Percentiles rank a stretch among this genome's conserved stretches.
Evolutionary conservation across 2,888 invertebrate species (phyloP).

Genomic region (Entomobrya proxima): DNA sequence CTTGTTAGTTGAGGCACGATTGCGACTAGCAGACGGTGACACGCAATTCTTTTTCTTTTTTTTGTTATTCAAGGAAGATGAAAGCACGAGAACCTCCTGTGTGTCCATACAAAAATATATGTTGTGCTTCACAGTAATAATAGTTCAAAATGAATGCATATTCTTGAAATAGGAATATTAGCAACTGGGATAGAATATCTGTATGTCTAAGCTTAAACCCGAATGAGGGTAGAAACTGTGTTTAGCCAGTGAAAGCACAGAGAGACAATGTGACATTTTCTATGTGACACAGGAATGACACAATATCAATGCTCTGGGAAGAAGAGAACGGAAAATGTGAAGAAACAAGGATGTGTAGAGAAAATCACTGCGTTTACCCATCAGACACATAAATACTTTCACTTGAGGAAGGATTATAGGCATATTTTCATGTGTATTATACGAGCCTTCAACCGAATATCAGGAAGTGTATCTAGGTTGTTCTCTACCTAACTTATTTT

Average conservation of each 20-base stretch:
- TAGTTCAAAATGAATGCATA: slow-evolving; percentile 2
- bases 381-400: slow-evolving; percentile 19
- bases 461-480: neutral
- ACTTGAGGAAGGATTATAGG: slow-evolving; percentile 12
- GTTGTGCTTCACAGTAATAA: neutral
- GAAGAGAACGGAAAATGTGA: slow-evolving; percentile 30
- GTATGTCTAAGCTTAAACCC: too few relatives aligned
- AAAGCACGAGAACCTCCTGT: neutral
- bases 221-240: too few relatives aligned
- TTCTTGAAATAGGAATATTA: too few relatives aligned
- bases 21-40: too few relatives aligned
- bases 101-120: neutral
- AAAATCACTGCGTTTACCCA: slow-evolving; percentile 47
- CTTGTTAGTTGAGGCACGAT: too few relatives aligned
- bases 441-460: neutral
- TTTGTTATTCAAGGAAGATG: neutral
- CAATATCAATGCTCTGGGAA: slow-evolving; percentile 55
- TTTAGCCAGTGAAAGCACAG: too few relatives aligned
- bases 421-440: neutral
- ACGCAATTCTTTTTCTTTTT: neutral
- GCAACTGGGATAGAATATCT: too few relatives aligned
- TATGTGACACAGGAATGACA: slow-evolving; percentile 55
- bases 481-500: neutral
- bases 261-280: slow-evolving; percentile 56
- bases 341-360: slow-evolving; percentile 18